Evolutionary conservation across 1,140 invertebrate species (phyloP).

Genomic region (Ridgeia piscesae): DNA sequence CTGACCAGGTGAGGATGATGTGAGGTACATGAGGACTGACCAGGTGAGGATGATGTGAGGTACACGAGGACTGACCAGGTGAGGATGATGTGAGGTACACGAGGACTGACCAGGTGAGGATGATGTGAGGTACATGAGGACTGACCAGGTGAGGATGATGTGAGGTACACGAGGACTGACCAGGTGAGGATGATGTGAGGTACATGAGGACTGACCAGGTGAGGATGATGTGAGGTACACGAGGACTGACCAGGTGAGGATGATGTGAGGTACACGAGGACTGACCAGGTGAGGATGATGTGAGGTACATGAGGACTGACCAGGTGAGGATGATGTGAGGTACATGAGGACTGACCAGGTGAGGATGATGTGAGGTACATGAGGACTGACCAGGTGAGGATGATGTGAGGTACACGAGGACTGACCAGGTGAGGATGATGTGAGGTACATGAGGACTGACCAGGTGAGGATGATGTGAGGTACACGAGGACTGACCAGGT

Average conservation of each 20-base stretch:
- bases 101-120: slow-evolving; percentile 76
- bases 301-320: slow-evolving; percentile 50
- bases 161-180: slow-evolving; percentile 50
- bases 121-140: no score
- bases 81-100: neutral
- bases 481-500: no score
- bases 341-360: no score
- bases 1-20: neutral
- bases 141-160: neutral
- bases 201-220: no score
- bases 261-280: no score
- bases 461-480: slow-evolving; percentile 93
- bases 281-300: neutral
- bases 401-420: no score
- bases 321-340: slow-evolving; percentile 93
- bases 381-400: slow-evolving; percentile 76
- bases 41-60: slow-evolving; percentile 93
- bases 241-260: slow-evolving; percentile 76
- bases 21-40: slow-evolving; percentile 50
- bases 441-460: slow-evolving; percentile 50
- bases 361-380: neutral
- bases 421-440: neutral
- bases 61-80: no score
- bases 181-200: slow-evolving; percentile 93
- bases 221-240: neutral